Percentiles rank a stretch among this genome's conserved stretches.
phyloP scores from a whole-genome alignment of 2,113 vertebrate genomes.

The Cyanoliseus patagonus region DNA sequence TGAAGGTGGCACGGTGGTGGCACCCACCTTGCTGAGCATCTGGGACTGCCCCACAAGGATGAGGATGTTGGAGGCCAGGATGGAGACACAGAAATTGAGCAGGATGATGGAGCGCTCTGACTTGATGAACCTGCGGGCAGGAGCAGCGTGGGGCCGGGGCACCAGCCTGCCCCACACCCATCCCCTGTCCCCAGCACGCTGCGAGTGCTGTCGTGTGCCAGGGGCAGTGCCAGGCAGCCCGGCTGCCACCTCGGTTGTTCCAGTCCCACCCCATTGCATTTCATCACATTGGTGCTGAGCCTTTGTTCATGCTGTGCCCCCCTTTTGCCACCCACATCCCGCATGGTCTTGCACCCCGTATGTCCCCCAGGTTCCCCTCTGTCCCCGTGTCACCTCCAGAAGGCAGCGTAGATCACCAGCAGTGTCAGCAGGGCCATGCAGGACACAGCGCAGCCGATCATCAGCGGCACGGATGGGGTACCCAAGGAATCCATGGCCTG shows the following conservation, averaged over 20 bases:
- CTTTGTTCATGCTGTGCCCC: fast-evolving
- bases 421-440: conserved; percentile 93
- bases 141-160: not conserved
- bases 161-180: not conserved
- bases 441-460: conserved; percentile 96
- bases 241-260: not conserved
- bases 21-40: conserved; percentile 94
- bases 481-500: conserved; percentile 91
- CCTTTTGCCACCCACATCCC: not conserved
- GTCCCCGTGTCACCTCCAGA: conserved; percentile 86
- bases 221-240: not conserved
- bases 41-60: conserved; percentile 98
- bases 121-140: conserved; percentile 87
- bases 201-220: fast-evolving
- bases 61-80: conserved; percentile 95
- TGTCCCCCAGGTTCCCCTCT: not conserved
- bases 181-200: not conserved
- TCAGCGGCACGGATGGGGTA: conserved; percentile 90
- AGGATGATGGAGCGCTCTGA: conserved; percentile 97
- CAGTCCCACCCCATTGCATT: fast-evolving
- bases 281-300: fast-evolving
- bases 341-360: fast-evolving
- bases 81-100: conserved; percentile 97
- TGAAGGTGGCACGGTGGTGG: not conserved
- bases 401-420: conserved; percentile 93